Conservation (phyloP, 1,140 invertebrate genomes). For the Carcinoscorpius rotundicauda region DNA sequence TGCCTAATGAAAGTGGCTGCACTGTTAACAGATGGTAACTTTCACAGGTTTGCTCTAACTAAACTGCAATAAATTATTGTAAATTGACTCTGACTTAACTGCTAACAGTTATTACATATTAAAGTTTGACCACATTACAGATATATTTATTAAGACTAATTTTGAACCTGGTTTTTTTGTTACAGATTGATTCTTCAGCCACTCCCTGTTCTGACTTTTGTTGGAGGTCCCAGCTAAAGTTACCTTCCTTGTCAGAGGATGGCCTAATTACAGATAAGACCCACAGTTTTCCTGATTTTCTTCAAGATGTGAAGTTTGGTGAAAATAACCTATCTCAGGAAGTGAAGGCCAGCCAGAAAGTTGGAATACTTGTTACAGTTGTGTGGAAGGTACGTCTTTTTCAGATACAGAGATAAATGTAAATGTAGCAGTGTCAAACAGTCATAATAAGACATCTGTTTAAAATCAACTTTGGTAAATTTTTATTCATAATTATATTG, state of each 20-base stretch:
- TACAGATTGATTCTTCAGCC: conserved; percentile 17
- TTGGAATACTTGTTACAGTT: background rate
- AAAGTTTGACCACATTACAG: no score
- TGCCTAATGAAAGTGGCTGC: no score
- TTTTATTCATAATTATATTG: no score
- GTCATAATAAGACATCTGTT: background rate
- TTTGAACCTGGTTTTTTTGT: background rate
- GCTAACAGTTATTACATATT: no score
- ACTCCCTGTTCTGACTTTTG: conserved; percentile 18
- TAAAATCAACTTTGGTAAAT: no score
- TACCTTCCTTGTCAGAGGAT: background rate
- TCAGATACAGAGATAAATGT: background rate
- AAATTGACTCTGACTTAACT: no score
- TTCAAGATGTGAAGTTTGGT: no score
- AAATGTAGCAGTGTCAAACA: background rate
- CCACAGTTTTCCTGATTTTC: background rate
- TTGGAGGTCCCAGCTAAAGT: conserved; percentile 7
- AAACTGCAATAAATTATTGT: no score
- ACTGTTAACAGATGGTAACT: no score
- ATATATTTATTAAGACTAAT: background rate
- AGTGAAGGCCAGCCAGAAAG: background rate
- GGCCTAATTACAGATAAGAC: background rate
- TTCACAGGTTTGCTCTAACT: no score
- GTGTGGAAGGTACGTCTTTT: background rate
- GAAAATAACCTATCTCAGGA: background rate